Evolutionary conservation across 2,888 invertebrate species (phyloP).

Genomic region (Hypsopygia costalis): DNA sequence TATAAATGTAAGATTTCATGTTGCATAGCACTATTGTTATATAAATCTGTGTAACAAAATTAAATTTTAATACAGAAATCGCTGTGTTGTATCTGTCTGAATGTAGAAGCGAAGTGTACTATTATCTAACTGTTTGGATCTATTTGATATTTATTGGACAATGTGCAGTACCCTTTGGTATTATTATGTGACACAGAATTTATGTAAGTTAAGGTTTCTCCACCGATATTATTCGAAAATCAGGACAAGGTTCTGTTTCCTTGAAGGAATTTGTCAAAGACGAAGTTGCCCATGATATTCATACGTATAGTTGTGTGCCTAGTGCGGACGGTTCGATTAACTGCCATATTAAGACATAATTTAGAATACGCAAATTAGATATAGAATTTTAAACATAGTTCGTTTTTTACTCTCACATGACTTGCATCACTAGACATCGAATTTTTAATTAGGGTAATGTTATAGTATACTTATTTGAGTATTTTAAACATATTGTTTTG

Average conservation of each 20-base stretch:
- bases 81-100: conserved; percentile 2
- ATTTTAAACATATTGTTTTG: conserved; percentile 49
- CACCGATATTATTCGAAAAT: conserved; percentile 70
- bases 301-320: conserved; percentile 46
- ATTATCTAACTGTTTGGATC: background rate
- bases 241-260: conserved; percentile 65
- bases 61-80: conserved; percentile 20
- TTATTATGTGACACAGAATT: conserved; percentile 1
- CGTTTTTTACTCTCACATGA: conserved; percentile 61
- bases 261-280: conserved; percentile 46
- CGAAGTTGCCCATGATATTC: conserved; percentile 45
- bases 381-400: conserved; percentile 65
- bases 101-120: background rate
- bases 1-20: conserved; percentile 49
- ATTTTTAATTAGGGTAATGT: conserved; percentile 60
- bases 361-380: conserved; percentile 69
- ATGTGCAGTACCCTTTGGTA: background rate
- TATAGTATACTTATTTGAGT: conserved; percentile 40
- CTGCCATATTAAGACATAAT: conserved; percentile 80
- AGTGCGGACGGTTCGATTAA: conserved; percentile 76
- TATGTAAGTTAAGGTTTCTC: conserved; percentile 47
- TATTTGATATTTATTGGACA: too few species aligned
- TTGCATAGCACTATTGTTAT: conserved; percentile 24
- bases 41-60: conserved; percentile 23
- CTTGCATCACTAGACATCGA: conserved; percentile 65